Base-by-base conservation (phyloP, 2,113 vertebrate species). In the Pheucticus melanocephalus region DNA sequence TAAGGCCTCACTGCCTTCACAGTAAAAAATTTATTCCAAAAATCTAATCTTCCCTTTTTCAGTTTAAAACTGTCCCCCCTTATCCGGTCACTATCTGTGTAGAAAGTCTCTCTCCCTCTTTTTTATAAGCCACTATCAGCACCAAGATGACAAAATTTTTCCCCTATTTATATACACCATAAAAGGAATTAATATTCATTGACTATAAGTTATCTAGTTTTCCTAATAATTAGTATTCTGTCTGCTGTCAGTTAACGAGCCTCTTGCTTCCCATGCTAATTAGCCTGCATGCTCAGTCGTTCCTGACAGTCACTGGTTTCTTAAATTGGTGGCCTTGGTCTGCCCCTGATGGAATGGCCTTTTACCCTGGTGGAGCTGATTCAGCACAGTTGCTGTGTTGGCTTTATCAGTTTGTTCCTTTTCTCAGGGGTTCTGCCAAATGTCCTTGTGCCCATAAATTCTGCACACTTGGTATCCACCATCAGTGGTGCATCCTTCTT, bases 321-420 rank as follows among this genome's bases (percentile, higher is more conserved):
- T 35, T 61, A 47, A 60, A 28, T 15, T 17, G 18, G 3, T 69
- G 30, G 40, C 50, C n/a, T 10, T 33, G 37, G 12, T 42, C 24
- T 51, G 31, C 12, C 65, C 15, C 45, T 30, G 20, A 12, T 10
- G 31, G 7, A 60, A 35, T 12, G 4, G 7, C 7, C 37, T 35
- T 20, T 60, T 51, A 20, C 15, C 10, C 19, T 0, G 2, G 8
- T 1, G 1, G 21, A 24, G 24, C 54, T 70, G 37, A 25, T 42
- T 70, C 79, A 50, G 35, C 53, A 40, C 4, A n/a, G 6, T 2
- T 23, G 19, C 35, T 50, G 19, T 1, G 0, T 30, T 15, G 24
- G 5, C 54, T 60, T 40, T 50, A 28, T 70, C 11, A 50, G 9
- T n/a, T 60, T 30, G 24, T 24, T 28, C 54, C 19, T 50, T 42